Evolutionary conservation across 1,140 invertebrate species (phyloP).

Genomic region (Diorhabda carinulata): DNA sequence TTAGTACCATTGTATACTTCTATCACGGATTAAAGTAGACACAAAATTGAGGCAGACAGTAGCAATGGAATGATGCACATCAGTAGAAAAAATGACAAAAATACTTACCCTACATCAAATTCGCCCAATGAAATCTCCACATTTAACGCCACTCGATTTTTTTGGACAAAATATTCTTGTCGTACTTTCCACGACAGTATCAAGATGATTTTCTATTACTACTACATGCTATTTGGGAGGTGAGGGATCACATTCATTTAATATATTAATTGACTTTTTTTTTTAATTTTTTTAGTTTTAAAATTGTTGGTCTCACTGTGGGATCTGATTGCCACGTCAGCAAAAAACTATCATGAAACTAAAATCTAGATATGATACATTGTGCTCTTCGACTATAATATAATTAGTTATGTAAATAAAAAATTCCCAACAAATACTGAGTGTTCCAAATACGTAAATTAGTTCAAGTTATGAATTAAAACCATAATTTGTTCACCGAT

Average conservation of each 20-base stretch:
- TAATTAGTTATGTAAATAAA: neutral
- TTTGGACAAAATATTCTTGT: neutral
- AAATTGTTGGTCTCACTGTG: conserved; percentile 10
- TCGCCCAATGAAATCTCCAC: too few species aligned
- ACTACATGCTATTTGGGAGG: conserved; percentile 1
- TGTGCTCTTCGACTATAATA: conserved; percentile 2
- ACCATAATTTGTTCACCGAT: too few species aligned
- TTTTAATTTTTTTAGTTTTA: neutral
- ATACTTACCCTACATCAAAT: neutral
- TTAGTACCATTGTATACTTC: neutral
- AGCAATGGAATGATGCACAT: conserved; percentile 8
- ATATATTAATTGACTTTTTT: conserved; percentile 15
- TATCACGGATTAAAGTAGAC: conserved; percentile 1
- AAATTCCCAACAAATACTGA: too few species aligned
- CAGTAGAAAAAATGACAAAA: conserved; percentile 8
- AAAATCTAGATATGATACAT: neutral
- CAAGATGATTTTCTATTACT: conserved; percentile 8
- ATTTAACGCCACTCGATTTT: too few species aligned
- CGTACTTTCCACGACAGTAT: neutral
- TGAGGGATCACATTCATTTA: conserved; percentile 12
- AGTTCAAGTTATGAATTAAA: too few species aligned
- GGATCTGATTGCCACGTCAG: conserved; percentile 9
- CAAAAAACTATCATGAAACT: neutral
- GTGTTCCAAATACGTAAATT: too few species aligned
- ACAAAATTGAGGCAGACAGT: conserved; percentile 11